Base-by-base conservation (phyloP, 2,888 invertebrate genomes). In the Dione juno region DNA sequence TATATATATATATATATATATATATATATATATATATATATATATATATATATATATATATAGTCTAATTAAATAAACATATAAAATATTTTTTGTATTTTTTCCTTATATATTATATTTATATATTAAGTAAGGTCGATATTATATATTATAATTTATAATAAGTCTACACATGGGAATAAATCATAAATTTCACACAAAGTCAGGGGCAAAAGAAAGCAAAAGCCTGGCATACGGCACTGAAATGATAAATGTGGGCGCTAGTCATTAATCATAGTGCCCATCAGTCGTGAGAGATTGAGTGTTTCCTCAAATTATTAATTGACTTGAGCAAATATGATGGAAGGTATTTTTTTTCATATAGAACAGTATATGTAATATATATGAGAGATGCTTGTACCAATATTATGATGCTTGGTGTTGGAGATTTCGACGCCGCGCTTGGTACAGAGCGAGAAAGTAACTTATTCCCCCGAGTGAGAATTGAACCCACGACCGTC, bases 281-380 rank as follows among this genome's bases (percentile, higher is more conserved):
- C 57, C 54, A 66, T 66, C 66, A 68, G 59, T 54, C 70, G 68
- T 65, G 70, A 73, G 67, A 61, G 73, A 73, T 73, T 67, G 61
- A 68, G 71, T 61, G 70, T 67, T 68, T 70, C 73, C 73, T 70
- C 28, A 59, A 45, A 64, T 50, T 65, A 66, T 70, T 70, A 68
- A 63, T 73, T 68, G 73, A 70, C 70, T 70, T 57, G 50, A 67
- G 65, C 68, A 68, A 68, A 68, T 68, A 67, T 45, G 28, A 52
- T 40, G 28, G n/a, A 40, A 10, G 41, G 40, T 40, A 19, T 40
- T 59, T 21, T 59, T 21, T 67, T 58, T 37, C 45, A 61, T 45
- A 61, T 16, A 61, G 28, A 61, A 45, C 28, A 45, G 9, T 21
- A n/a, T 11, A 21, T 45, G 28, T n/a, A 61, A 43, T 10, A 40